Percentiles rank a stretch among this genome's conserved stretches.
These are phyloP conservation scores for Scaptodrosophila lebanonensis DNA, from an alignment of 1,140 invertebrate species.

Conservation along the genomic window DNA sequence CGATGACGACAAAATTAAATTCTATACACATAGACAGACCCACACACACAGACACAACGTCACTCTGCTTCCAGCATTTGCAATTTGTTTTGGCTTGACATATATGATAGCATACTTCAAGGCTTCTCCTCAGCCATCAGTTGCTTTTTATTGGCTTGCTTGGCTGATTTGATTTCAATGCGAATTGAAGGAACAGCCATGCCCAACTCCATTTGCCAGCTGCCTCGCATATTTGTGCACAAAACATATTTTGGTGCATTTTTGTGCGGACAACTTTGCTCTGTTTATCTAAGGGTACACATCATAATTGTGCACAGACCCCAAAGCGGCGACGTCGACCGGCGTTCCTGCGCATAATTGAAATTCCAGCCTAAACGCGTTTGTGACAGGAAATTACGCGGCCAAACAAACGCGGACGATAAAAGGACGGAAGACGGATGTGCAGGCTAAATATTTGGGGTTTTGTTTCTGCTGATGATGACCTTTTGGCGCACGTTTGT, in stretches of 20 bases:
- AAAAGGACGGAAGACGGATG: conserved; percentile 36
- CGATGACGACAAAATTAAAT: conserved; percentile 37
- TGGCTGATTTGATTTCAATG: conserved; percentile 36
- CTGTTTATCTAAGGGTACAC: conserved; percentile 38
- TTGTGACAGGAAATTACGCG: conserved; percentile 70
- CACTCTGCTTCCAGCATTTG: conserved; percentile 6
- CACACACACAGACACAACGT: conserved; percentile 2
- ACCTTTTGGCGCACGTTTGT: conserved; percentile 8
- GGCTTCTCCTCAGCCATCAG: conserved; percentile 6
- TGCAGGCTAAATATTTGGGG: conserved; percentile 33
- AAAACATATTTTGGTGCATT: too few species aligned
- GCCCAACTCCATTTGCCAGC: too few species aligned
- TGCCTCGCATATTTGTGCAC: conserved; percentile 54
- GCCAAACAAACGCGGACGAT: conserved; percentile 42
- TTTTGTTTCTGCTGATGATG: neutral
- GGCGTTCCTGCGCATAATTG: conserved; percentile 70
- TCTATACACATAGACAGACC: conserved; percentile 22
- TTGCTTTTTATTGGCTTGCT: conserved; percentile 35
- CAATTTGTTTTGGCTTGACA: conserved; percentile 46
- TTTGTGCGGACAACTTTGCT: conserved; percentile 9
- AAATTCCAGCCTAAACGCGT: conserved; percentile 73
- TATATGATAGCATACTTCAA: conserved; percentile 23
- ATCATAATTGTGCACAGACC: conserved; percentile 58
- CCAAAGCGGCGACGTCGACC: conserved; percentile 10
- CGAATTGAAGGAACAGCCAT: neutral